Percentiles rank a stretch among this genome's conserved stretches.
phyloP scores from a whole-genome alignment of 2,888 invertebrate species.

The Patella depressa region DNA sequence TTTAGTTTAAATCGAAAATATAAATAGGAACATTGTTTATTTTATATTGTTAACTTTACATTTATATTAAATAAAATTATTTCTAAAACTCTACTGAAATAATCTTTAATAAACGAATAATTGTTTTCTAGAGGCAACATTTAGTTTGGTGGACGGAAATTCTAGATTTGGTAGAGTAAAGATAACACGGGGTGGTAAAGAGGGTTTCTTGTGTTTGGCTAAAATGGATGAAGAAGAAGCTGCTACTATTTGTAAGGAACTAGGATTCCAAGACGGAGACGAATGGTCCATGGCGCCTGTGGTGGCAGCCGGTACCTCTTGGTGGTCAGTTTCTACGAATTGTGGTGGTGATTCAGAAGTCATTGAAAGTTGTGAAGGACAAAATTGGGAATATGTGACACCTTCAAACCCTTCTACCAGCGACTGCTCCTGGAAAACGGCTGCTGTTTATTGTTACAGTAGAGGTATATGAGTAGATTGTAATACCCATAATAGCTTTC shows the following conservation, averaged over 20 bases:
- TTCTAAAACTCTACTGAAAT: no score
- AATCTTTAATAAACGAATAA: no score
- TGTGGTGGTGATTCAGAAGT: neutral
- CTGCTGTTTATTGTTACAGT: neutral
- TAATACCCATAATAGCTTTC: no score
- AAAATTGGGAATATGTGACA: neutral
- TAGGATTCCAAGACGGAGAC: neutral
- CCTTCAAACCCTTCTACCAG: neutral
- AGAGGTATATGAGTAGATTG: neutral
- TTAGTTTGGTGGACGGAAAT: neutral
- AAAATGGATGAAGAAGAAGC: constrained; percentile 3
- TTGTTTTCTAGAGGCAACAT: neutral
- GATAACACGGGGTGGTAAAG: neutral
- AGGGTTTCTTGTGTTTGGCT: neutral
- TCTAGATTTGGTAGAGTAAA: neutral
- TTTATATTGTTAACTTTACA: no score
- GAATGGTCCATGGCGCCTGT: neutral
- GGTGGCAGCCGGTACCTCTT: neutral
- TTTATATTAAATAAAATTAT: no score
- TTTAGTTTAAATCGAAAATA: no score
- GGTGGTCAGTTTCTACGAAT: neutral
- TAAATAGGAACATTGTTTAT: no score
- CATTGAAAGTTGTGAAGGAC: neutral
- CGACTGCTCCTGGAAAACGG: neutral
- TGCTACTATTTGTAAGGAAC: neutral